A percentile compares a stretch with the other conserved stretches of the same genome.
Evolutionary conservation across 2,888 invertebrate species (phyloP).

Genomic region (Drosophila atroscutellata): DNA sequence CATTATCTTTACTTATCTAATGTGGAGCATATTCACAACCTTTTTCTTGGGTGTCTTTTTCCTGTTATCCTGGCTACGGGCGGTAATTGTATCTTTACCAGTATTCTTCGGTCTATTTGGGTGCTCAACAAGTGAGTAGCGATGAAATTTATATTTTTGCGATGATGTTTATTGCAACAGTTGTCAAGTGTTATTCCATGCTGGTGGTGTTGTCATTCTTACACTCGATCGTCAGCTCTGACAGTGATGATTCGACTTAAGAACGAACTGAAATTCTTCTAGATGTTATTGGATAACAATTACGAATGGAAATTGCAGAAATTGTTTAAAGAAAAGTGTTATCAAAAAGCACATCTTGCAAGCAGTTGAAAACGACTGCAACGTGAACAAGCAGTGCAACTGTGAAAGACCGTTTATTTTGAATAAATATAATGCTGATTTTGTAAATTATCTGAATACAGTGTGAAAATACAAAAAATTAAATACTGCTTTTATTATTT

Average conservation of each 20-base stretch:
- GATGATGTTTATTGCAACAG: slow-evolving; percentile 22
- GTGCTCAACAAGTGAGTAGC: slow-evolving; percentile 39
- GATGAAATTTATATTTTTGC: background rate
- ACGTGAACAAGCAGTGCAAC: background rate
- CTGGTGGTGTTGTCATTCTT: slow-evolving; percentile 51
- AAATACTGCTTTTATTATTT: background rate
- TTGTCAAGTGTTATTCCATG: slow-evolving; percentile 43
- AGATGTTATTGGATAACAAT: background rate
- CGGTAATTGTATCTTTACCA: background rate
- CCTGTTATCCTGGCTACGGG: background rate
- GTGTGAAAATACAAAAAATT: background rate
- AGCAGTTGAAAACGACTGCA: background rate
- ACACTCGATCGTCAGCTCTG: slow-evolving; percentile 33
- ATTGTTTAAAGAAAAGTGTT: background rate
- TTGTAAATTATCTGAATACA: background rate
- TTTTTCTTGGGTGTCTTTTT: slow-evolving; percentile 29
- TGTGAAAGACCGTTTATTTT: background rate
- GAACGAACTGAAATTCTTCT: too few species aligned
- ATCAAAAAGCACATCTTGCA: background rate
- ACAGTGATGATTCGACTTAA: slow-evolving; percentile 46
- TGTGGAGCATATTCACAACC: slow-evolving; percentile 43
- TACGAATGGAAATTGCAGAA: background rate
- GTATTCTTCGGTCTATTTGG: slow-evolving; percentile 16
- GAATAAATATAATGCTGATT: background rate
- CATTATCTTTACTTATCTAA: slow-evolving; percentile 42